phyloP scores from a whole-genome alignment of 1,140 invertebrate genomes.

The Oryctes rhinoceros region DNA sequence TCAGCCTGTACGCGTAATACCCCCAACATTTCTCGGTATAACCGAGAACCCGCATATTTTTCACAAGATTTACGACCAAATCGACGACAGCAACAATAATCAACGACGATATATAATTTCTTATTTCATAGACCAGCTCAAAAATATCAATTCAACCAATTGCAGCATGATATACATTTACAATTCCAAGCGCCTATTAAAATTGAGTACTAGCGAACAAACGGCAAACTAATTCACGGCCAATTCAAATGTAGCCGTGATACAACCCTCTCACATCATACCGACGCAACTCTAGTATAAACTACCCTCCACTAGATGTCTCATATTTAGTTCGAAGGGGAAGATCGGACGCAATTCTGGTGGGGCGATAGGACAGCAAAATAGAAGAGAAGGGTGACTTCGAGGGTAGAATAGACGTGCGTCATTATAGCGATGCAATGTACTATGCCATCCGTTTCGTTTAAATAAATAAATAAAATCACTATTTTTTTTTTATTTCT shows the following conservation, averaged over 20 bases:
- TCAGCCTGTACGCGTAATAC: too few relatives aligned
- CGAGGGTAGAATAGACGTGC: neutral
- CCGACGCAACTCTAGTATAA: neutral
- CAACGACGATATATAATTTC: too few relatives aligned
- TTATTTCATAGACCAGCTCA: too few relatives aligned
- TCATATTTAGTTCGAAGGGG: neutral
- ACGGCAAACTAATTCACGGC: slow-evolving; percentile 6
- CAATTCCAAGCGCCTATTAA: neutral
- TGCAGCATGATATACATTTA: too few relatives aligned
- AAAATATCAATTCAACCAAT: too few relatives aligned
- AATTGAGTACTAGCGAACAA: slow-evolving; percentile 1
- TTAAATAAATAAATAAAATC: too few relatives aligned
- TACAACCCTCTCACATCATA: neutral
- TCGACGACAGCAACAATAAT: too few relatives aligned
- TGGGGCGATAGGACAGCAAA: neutral
- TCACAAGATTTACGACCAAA: too few relatives aligned
- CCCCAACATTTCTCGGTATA: too few relatives aligned
- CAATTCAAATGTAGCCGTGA: neutral
- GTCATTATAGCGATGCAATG: neutral
- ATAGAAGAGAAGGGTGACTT: neutral
- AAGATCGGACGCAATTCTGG: neutral
- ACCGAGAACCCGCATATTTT: too few relatives aligned
- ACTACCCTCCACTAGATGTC: slow-evolving; percentile 2
- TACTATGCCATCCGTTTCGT: neutral
- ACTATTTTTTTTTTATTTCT: too few relatives aligned